Conservation (phyloP, 1,140 invertebrate species). For the Aphaenogaster rudis region DNA sequence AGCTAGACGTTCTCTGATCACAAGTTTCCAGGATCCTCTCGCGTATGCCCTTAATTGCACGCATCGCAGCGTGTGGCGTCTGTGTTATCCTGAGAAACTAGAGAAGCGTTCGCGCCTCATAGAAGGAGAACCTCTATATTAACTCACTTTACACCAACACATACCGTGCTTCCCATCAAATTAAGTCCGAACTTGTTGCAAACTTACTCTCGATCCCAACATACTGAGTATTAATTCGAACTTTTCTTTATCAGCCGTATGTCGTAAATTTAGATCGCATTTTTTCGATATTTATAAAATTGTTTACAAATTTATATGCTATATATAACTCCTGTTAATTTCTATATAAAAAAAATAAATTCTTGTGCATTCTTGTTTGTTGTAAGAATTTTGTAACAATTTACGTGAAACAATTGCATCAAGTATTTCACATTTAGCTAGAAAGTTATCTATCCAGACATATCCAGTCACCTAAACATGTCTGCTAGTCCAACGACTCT, state of each 20-base stretch:
- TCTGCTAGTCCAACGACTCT: not conserved
- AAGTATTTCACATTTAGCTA: slow-evolving; percentile 4
- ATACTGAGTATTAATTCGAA: not conserved
- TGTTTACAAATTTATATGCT: not conserved
- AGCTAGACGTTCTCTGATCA: slow-evolving; percentile 20
- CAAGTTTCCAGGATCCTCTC: slow-evolving; percentile 50
- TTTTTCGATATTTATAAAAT: not conserved
- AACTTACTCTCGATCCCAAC: slow-evolving; percentile 29
- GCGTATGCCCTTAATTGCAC: slow-evolving; percentile 53
- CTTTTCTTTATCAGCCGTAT: not conserved
- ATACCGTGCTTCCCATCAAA: slow-evolving; percentile 58
- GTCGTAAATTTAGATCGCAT: not conserved
- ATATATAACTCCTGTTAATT: not conserved
- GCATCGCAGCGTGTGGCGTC: slow-evolving; percentile 49
- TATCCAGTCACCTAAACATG: not conserved
- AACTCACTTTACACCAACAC: slow-evolving; percentile 72
- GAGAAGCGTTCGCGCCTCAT: slow-evolving; percentile 40
- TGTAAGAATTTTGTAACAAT: not conserved
- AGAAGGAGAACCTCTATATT: slow-evolving; percentile 71
- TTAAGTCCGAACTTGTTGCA: slow-evolving; percentile 48
- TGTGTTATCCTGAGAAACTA: slow-evolving; percentile 55
- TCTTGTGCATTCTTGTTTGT: not conserved
- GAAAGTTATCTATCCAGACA: slow-evolving; percentile 37
- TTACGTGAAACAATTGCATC: not conserved
- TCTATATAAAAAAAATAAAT: not conserved